Percentiles rank a stretch among this genome's conserved stretches.
These are phyloP conservation scores for Dermatemys mawii DNA, from an alignment of 2,113 vertebrate species.

Conservation along the genomic window DNA sequence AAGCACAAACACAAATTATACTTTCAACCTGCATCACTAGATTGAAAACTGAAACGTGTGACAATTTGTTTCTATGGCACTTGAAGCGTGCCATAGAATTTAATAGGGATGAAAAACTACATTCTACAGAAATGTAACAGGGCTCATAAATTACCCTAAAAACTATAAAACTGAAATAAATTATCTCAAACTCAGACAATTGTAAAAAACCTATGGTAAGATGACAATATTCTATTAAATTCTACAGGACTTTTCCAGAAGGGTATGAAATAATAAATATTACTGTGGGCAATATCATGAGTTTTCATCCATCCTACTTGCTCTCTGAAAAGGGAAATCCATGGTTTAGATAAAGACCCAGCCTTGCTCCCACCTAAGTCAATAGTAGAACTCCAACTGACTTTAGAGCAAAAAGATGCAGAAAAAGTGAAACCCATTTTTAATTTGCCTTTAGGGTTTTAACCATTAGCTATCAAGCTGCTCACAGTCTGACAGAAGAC, in stretches of 20 bases:
- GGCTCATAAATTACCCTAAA: not conserved
- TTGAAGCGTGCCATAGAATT: slow-evolving; percentile 6
- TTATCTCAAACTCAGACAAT: not conserved
- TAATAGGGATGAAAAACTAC: not conserved
- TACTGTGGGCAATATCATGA: not conserved
- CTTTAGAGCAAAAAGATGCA: not conserved
- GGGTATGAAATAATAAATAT: slow-evolving; percentile 25
- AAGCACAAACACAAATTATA: not conserved
- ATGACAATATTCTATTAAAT: not conserved
- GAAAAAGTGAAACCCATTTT: not conserved
- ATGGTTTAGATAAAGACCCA: slow-evolving; percentile 35
- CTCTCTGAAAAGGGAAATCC: not conserved
- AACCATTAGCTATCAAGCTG: slow-evolving; percentile 40
- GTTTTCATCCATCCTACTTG: not conserved
- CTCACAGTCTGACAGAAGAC: slow-evolving; percentile 54
- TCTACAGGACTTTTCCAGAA: slow-evolving; percentile 6
- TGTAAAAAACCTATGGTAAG: not conserved
- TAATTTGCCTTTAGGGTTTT: slow-evolving; percentile 22
- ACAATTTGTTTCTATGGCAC: slow-evolving; percentile 21
- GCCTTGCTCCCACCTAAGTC: slow-evolving; percentile 12
- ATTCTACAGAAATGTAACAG: not conserved
- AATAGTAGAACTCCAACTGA: not conserved
- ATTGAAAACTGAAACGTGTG: too few relatives aligned
- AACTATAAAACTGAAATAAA: not conserved
- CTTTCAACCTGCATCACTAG: not conserved